Conservation (phyloP, 2,797 vertebrate species). For the Poeciliopsis gracilis region DNA sequence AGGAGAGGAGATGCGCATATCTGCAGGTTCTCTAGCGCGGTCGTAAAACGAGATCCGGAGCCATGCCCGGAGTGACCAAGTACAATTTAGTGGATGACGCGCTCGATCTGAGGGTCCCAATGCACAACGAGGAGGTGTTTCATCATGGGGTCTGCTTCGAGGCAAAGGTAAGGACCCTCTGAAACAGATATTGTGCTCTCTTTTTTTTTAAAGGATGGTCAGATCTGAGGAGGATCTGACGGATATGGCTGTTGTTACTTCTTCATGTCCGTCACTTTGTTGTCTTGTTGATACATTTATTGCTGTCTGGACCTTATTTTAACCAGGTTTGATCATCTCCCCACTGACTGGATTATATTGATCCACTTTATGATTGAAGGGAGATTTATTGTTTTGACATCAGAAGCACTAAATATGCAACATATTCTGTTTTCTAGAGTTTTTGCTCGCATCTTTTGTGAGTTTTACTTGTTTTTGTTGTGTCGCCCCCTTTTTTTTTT, state of each 20-base stretch:
- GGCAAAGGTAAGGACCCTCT: constrained; percentile 88
- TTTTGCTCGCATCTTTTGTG: not conserved
- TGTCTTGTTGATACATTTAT: not conserved
- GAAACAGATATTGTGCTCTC: constrained; percentile 15
- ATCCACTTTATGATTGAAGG: not conserved
- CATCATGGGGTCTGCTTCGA: constrained; percentile 95
- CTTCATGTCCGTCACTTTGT: not conserved
- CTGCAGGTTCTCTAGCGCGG: constrained; percentile 66
- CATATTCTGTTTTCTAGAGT: not conserved
- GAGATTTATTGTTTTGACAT: not conserved
- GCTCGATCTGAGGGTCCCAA: constrained; percentile 91
- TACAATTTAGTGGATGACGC: constrained; percentile 96
- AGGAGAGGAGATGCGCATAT: constrained; percentile 61
- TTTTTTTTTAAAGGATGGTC: not conserved
- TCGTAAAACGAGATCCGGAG: constrained; percentile 49
- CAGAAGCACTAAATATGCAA: not conserved
- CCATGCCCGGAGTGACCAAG: constrained; percentile 92
- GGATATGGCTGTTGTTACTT: not conserved
- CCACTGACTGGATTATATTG: not conserved
- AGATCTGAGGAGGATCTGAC: not conserved
- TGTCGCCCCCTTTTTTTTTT: not conserved
- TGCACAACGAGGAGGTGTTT: constrained; percentile 96
- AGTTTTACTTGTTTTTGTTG: not conserved
- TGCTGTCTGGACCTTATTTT: not conserved
- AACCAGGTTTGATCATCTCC: not conserved